Base-by-base conservation (phyloP, 2,888 invertebrate species). In the Cheilosia soror region DNA sequence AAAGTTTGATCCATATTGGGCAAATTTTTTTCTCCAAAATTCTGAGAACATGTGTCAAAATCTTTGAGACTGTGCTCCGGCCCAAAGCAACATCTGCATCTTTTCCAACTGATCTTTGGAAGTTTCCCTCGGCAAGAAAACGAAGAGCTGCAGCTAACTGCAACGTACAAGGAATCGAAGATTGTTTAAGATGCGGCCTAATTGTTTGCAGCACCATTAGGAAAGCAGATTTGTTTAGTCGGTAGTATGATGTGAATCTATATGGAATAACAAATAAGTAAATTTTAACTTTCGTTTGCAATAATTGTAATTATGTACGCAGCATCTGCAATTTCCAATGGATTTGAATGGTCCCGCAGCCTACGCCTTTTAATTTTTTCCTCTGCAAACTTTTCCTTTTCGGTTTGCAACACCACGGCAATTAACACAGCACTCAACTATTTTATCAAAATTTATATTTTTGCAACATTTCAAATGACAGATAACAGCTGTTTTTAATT, bases 231-330 rank as follows among this genome's bases (percentile, higher is more conserved):
- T 42, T 60, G 7, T 60, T 60, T n/a, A 60, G 47, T 15, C 62
- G 47, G 47, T 47, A 60, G 42, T 68, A 47, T 55, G 47, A 68
- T 55, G 55, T 42, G 27, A 51, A 27, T 40, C 60, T 58, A 2
- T n/a, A 29, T 42, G 42, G 27, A 60, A 60, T 44, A 25, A n/a
- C 40, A 60, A 60, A 42, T 37, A 60, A 40, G 25, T 33, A 33
- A 33, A 33, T 33, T 33, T 33, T 1, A 42, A 42, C 13, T 13
- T 4, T 42, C 42, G 20, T 20, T 20, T 20, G 20, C 20, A 20
- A 20, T 20, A 20, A 20, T 20, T 20, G 20, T 20, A 20, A 20
- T 20, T 20, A 20, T 20, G 20, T 20, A 20, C 20, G 20, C 20
- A 20, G 20, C 20, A 20, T 20, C 20, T 20, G 20, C 20, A 20